These are phyloP conservation scores for Mimas tiliae DNA, from an alignment of 2,888 invertebrate genomes.

Conservation along the genomic window DNA sequence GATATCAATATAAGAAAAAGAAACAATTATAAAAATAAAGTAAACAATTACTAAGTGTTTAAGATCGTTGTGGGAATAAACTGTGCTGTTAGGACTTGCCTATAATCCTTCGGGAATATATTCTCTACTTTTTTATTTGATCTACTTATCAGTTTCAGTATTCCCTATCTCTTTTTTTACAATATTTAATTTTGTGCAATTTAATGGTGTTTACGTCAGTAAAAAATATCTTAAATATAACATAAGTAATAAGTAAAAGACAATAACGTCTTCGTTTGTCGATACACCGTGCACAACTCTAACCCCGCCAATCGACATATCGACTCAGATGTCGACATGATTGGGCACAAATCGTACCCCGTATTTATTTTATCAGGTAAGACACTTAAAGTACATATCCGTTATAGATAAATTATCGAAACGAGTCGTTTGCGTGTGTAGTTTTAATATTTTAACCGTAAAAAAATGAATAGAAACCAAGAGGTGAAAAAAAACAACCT, in stretches of 20 bases:
- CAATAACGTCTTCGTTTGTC: background rate
- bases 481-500: no score
- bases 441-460: background rate
- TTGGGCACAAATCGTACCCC: background rate
- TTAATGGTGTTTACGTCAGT: no score
- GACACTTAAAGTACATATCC: constrained; percentile 32
- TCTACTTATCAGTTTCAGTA: no score
- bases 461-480: background rate
- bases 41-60: no score
- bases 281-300: background rate
- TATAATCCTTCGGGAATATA: no score
- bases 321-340: constrained; percentile 19
- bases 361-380: constrained; percentile 27
- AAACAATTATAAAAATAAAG: no score
- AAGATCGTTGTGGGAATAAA: no score
- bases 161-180: no score
- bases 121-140: no score
- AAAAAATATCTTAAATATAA: background rate
- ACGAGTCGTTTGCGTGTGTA: background rate
- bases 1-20: background rate
- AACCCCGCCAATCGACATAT: constrained; percentile 20
- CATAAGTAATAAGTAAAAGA: no score
- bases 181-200: no score
- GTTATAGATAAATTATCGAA: constrained; percentile 13
- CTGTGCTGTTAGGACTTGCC: no score